phyloP scores from a whole-genome alignment of 2,888 invertebrate genomes.

The Plagiodera versicolora region DNA sequence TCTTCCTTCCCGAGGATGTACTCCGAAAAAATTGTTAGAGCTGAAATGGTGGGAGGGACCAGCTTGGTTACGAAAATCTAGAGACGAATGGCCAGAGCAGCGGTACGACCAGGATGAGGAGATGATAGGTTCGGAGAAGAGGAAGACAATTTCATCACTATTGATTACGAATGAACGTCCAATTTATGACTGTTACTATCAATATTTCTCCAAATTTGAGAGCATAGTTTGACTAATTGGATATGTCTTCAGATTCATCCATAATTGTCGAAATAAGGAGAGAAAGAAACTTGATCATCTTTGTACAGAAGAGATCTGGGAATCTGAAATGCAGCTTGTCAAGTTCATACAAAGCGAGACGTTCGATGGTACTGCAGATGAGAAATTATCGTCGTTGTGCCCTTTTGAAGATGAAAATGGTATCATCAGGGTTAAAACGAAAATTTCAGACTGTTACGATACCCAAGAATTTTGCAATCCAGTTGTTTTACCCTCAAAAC shows the following conservation, averaged over 20 bases:
- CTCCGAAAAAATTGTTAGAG: constrained; percentile 33
- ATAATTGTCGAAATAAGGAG: neutral
- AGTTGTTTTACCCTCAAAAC: neutral
- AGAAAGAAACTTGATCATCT: too few relatives aligned
- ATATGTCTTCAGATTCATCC: neutral
- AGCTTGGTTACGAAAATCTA: constrained; percentile 24
- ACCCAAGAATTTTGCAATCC: neutral
- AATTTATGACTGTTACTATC: neutral
- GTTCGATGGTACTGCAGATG: neutral
- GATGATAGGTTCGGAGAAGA: neutral
- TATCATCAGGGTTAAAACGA: neutral
- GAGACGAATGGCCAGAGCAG: neutral
- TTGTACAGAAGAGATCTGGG: too few relatives aligned
- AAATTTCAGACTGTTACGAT: neutral
- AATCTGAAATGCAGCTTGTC: neutral
- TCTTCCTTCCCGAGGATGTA: constrained; percentile 42
- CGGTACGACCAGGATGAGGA: neutral
- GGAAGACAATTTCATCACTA: neutral
- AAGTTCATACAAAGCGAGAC: neutral
- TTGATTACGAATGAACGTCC: neutral
- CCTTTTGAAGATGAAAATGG: neutral
- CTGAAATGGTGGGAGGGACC: constrained; percentile 47
- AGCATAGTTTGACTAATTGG: neutral
- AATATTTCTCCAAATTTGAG: neutral
- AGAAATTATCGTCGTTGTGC: neutral